A percentile compares a stretch with the other conserved stretches of the same genome.
Conservation (phyloP, 2,797 vertebrate species). For the Periparus ater region DNA sequence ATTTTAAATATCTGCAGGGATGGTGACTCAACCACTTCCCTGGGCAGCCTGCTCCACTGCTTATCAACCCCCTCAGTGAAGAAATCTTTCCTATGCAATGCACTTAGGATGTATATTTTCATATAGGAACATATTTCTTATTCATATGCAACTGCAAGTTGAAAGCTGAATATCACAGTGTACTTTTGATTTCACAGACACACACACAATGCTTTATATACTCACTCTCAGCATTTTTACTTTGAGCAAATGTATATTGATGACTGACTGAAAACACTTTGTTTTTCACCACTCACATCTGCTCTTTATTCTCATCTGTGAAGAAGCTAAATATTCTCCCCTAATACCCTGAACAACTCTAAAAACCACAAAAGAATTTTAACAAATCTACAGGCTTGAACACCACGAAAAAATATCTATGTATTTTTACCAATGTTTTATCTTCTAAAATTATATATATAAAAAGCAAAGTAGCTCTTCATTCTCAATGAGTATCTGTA, state of each 20-base stretch:
- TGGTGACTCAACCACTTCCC: background rate
- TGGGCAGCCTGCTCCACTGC: background rate
- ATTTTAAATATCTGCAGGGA: background rate
- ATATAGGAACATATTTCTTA: background rate
- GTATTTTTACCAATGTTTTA: background rate
- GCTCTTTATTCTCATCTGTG: slow-evolving; percentile 16
- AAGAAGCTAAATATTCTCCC: background rate
- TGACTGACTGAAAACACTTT: slow-evolving; percentile 11
- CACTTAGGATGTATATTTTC: background rate
- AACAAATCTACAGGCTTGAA: background rate
- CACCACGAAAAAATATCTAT: background rate
- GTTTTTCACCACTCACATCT: slow-evolving; percentile 26
- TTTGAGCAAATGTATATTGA: slow-evolving; percentile 12
- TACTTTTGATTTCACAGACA: slow-evolving; percentile 11
- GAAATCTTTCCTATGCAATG: background rate
- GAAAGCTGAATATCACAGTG: background rate
- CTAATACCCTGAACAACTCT: background rate
- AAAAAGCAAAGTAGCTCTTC: background rate
- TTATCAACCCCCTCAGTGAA: background rate
- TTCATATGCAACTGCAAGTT: background rate
- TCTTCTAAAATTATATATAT: background rate
- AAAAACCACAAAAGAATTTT: background rate
- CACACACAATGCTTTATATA: background rate
- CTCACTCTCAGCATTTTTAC: background rate
- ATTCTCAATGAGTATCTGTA: background rate